Conservation (phyloP, 2,797 vertebrate species). For the Coranthus polyacanthus region DNA sequence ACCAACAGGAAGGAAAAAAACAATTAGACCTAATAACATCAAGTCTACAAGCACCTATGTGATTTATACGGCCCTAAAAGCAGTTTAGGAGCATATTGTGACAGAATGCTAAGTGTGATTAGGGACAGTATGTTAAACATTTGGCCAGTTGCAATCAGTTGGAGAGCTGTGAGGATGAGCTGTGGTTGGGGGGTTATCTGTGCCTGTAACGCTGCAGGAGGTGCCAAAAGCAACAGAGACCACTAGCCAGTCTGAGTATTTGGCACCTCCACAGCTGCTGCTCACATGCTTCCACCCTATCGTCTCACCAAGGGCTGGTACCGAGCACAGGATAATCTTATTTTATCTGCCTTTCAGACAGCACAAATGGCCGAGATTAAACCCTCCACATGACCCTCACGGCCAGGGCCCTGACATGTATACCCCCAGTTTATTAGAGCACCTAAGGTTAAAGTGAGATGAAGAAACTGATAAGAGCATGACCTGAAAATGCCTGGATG, state of each 20-base stretch:
- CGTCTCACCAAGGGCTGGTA: conserved; percentile 70
- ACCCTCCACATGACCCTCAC: conserved; percentile 73
- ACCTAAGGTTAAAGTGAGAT: conserved; percentile 80
- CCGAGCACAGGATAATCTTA: conserved; percentile 75
- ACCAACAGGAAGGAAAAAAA: conserved; percentile 50
- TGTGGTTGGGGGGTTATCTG: conserved; percentile 67
- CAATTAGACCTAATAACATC: conserved; percentile 67
- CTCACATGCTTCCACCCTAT: conserved; percentile 73
- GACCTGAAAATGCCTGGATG: conserved; percentile 43
- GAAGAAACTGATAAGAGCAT: conserved; percentile 77
- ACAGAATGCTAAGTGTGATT: conserved; percentile 74
- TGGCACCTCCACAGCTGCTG: conserved; percentile 84
- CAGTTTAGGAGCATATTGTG: conserved; percentile 71
- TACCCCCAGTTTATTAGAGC: conserved; percentile 80
- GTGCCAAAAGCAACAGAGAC: conserved; percentile 83
- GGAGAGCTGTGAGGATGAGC: conserved; percentile 70
- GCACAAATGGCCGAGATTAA: conserved; percentile 84
- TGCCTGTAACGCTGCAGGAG: conserved; percentile 67
- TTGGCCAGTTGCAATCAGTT: conserved; percentile 78
- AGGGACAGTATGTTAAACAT: conserved; percentile 78
- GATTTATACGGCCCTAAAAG: conserved; percentile 69
- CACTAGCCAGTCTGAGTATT: conserved; percentile 74
- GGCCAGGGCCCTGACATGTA: conserved; percentile 73
- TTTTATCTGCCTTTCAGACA: conserved; percentile 84
- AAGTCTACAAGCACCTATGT: conserved; percentile 54